phyloP scores from a whole-genome alignment of 2,888 invertebrate genomes.

The Crossocerus cetratus region DNA sequence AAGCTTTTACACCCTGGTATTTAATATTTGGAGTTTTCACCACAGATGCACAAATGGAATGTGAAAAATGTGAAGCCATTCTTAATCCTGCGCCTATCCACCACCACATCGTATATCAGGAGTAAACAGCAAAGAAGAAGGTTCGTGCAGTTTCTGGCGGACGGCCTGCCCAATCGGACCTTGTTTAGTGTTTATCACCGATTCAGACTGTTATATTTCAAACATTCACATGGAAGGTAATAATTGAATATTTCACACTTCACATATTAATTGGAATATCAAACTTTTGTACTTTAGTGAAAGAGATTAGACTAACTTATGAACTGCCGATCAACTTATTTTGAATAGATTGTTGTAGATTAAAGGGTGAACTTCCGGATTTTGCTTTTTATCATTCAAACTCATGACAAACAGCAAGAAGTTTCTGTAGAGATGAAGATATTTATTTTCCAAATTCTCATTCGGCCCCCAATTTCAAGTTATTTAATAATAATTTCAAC shows the following conservation, averaged over 20 bases:
- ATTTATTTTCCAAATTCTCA: too few species aligned
- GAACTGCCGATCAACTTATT: too few species aligned
- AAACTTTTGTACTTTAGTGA: too few species aligned
- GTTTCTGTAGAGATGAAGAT: too few species aligned
- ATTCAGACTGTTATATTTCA: slow-evolving; percentile 62
- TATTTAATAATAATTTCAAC: too few species aligned
- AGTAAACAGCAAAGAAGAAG: slow-evolving; percentile 57
- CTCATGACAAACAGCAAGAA: too few species aligned
- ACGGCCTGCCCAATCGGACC: slow-evolving; percentile 65
- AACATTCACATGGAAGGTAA: background rate
- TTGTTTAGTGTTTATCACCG: slow-evolving; percentile 71
- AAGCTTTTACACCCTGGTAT: background rate
- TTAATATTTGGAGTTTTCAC: background rate
- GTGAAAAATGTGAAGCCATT: slow-evolving; percentile 57
- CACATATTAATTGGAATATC: too few species aligned
- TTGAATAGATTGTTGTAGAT: background rate
- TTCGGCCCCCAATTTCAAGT: too few species aligned
- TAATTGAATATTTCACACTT: too few species aligned
- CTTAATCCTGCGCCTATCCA: slow-evolving; percentile 52
- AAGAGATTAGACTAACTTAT: too few species aligned
- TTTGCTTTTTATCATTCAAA: too few species aligned
- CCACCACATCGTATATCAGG: slow-evolving; percentile 46
- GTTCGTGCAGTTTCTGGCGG: slow-evolving; percentile 71
- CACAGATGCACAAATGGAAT: slow-evolving; percentile 67
- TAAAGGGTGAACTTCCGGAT: background rate